A percentile compares a stretch with the other conserved stretches of the same genome.
Evolutionary conservation across 2,797 vertebrate genomes (phyloP).

Genomic region (Coregonus sp.): DNA sequence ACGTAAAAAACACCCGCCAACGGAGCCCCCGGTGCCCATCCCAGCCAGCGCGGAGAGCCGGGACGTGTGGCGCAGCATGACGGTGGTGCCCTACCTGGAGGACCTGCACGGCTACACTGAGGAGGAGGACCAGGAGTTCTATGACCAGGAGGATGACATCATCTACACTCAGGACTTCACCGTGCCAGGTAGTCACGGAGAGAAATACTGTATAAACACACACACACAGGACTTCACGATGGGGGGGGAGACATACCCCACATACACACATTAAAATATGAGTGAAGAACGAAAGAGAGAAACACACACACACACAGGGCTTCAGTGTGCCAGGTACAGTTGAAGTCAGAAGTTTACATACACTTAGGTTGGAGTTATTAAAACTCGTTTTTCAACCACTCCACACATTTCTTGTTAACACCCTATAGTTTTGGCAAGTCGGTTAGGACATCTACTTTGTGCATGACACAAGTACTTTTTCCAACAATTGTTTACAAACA

Average conservation of each 20-base stretch:
- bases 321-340: neutral
- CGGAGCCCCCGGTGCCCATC: constrained; percentile 90
- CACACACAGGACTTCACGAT: neutral
- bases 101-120: constrained; percentile 92
- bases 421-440: too few species aligned
- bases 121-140: constrained; percentile 87
- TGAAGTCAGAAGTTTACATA: too few species aligned
- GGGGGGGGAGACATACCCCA: too few species aligned
- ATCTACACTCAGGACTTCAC: constrained; percentile 99
- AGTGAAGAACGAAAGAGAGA: neutral
- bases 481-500: too few species aligned
- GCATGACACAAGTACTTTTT: too few species aligned
- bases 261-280: too few species aligned
- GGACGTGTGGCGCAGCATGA: constrained; percentile 96
- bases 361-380: too few species aligned
- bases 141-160: constrained; percentile 91
- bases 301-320: neutral
- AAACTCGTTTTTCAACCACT: too few species aligned
- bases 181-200: constrained; percentile 83
- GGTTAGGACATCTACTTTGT: too few species aligned
- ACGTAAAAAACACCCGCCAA: constrained; percentile 92
- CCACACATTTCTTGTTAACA: too few species aligned
- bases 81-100: constrained; percentile 95
- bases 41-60: constrained; percentile 90
- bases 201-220: neutral